Conservation (phyloP, 2,797 vertebrate genomes). For the Acanthiza pusilla region DNA sequence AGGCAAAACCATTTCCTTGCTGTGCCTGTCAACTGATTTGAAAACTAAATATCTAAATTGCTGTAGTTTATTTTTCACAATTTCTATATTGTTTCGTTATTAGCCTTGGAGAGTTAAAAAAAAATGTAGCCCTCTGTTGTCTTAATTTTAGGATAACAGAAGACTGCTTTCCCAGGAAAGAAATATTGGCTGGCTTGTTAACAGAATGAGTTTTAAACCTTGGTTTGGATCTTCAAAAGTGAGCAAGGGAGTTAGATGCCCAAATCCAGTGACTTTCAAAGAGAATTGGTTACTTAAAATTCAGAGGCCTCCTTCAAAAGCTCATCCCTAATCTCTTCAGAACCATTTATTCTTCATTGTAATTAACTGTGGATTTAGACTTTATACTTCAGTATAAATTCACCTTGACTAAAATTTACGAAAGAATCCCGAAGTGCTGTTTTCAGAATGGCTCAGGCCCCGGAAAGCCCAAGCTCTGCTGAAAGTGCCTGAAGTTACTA, state of each 20-base stretch:
- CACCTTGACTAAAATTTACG: constrained; percentile 12
- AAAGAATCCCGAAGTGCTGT: background rate
- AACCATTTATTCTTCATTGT: constrained; percentile 28
- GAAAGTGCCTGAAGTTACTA: background rate
- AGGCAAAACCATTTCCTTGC: constrained; percentile 53
- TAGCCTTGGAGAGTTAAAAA: constrained; percentile 24
- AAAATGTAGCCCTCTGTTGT: background rate
- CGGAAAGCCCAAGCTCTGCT: background rate
- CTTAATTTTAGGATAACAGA: constrained; percentile 26
- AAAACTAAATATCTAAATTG: constrained; percentile 60
- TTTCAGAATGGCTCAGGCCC: background rate
- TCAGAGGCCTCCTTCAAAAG: constrained; percentile 36
- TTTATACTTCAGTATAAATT: constrained; percentile 36
- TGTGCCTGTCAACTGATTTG: constrained; percentile 50
- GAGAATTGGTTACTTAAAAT: constrained; percentile 29
- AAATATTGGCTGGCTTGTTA: background rate
- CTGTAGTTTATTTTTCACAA: constrained; percentile 41
- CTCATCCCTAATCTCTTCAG: constrained; percentile 51
- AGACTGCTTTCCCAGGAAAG: constrained; percentile 26
- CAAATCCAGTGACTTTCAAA: constrained; percentile 25
- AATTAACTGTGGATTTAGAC: constrained; percentile 43
- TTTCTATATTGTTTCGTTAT: constrained; percentile 28
- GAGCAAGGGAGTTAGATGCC: background rate
- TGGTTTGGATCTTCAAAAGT: constrained; percentile 20
- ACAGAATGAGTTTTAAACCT: constrained; percentile 1